A percentile compares a stretch with the other conserved stretches of the same genome.
Conservation (phyloP, 2,113 vertebrate genomes). For the Phyllostomus hastatus region DNA sequence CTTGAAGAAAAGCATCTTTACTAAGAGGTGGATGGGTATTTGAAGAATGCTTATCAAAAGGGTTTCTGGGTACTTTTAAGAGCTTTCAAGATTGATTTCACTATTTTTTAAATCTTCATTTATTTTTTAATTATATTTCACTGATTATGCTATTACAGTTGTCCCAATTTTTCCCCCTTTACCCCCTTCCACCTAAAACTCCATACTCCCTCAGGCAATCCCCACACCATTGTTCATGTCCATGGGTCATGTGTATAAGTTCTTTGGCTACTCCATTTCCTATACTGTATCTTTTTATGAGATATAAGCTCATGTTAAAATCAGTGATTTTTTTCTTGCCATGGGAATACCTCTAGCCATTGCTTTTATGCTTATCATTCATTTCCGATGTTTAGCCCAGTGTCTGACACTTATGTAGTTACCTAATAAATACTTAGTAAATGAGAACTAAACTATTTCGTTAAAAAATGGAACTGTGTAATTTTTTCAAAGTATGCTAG, state of each 20-base stretch:
- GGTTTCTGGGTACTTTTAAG: not conserved
- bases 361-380: not conserved
- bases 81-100: not conserved
- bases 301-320: not conserved
- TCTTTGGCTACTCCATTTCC: no score
- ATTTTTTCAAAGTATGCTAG: not conserved
- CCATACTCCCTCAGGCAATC: no score
- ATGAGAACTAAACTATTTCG: not conserved
- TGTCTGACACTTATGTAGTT: not conserved
- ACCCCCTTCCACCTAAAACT: no score
- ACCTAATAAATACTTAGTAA: not conserved
- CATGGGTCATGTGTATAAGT: no score
- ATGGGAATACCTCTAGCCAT: not conserved
- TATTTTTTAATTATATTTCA: no score
- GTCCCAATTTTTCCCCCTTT: no score
- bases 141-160: no score
- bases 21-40: not conserved
- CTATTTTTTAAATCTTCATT: not conserved
- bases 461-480: constrained; percentile 17
- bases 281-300: not conserved
- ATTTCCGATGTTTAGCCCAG: not conserved
- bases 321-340: not conserved
- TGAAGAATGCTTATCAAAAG: constrained; percentile 9
- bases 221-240: no score
- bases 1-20: constrained; percentile 30